A percentile compares a stretch with the other conserved stretches of the same genome.
phyloP scores from a whole-genome alignment of 2,113 vertebrate species.

The Polypterus senegalus region DNA sequence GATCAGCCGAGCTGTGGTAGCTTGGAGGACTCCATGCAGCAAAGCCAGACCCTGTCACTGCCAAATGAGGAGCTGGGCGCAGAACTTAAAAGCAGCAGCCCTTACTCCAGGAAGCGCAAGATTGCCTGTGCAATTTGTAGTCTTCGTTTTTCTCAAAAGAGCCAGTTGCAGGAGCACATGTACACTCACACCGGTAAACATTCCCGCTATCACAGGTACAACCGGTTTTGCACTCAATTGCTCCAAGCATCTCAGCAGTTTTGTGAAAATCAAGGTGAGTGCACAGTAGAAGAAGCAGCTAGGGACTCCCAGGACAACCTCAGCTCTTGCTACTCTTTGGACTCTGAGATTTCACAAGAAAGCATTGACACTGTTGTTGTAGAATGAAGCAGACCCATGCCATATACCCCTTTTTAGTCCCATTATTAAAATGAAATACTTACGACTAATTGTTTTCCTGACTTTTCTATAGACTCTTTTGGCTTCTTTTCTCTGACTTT shows the following conservation, averaged over 20 bases:
- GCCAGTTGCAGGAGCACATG: conserved; percentile 87
- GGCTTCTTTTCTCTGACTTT: too few relatives aligned
- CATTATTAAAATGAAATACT: not conserved
- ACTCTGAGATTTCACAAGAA: conserved; percentile 75
- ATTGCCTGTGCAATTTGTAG: conserved; percentile 77
- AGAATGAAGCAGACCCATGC: conserved; percentile 48
- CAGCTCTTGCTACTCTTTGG: conserved; percentile 69
- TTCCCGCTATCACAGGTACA: conserved; percentile 62
- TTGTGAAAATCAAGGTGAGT: conserved; percentile 43
- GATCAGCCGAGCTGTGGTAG: conserved; percentile 42
- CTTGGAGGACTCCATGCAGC: conserved; percentile 63
- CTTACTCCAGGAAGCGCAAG: conserved; percentile 79
- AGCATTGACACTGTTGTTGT: conserved; percentile 64
- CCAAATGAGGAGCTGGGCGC: conserved; percentile 60
- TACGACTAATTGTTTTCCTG: too few relatives aligned
- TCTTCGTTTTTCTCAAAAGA: conserved; percentile 71
- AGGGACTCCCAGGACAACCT: conserved; percentile 62
- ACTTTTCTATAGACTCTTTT: too few relatives aligned
- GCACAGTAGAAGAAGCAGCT: conserved; percentile 43
- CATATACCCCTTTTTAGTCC: not conserved
- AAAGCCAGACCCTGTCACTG: conserved; percentile 61
- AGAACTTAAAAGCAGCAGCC: conserved; percentile 67
- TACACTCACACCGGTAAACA: conserved; percentile 77
- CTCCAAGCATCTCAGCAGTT: conserved; percentile 61
- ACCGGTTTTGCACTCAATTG: conserved; percentile 52